phyloP scores from a whole-genome alignment of 2,888 invertebrate genomes.

The Choreutis nemorana region DNA sequence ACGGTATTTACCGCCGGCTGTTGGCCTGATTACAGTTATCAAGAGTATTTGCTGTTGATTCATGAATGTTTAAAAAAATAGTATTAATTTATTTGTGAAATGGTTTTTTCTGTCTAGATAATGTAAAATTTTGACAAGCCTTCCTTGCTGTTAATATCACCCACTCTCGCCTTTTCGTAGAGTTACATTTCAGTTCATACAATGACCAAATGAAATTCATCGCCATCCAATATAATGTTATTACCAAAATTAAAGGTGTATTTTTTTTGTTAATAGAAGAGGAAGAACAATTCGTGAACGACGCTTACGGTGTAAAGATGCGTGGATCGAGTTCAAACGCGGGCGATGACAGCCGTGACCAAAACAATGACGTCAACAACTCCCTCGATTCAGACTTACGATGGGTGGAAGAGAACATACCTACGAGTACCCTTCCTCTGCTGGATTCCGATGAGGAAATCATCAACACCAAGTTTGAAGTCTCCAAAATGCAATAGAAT shows the following conservation, averaged over 20 bases:
- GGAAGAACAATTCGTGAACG: conserved; percentile 85
- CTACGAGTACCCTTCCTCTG: conserved; percentile 74
- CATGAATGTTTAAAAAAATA: too few species aligned
- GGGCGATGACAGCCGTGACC: conserved; percentile 15
- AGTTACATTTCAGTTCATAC: too few species aligned
- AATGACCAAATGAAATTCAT: too few species aligned
- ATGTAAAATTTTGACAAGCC: too few species aligned
- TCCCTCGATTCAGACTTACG: conserved; percentile 61
- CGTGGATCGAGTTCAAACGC: conserved; percentile 54
- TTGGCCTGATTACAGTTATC: too few species aligned
- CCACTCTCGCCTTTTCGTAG: too few species aligned
- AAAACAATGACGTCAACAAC: conserved; percentile 20
- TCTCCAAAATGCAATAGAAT: conserved; percentile 89
- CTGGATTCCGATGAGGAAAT: conserved; percentile 82
- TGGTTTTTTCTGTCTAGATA: too few species aligned
- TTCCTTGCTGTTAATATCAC: too few species aligned
- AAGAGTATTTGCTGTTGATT: too few species aligned
- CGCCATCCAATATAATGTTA: background rate
- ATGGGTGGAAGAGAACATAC: conserved; percentile 96
- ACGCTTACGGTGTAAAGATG: conserved; percentile 86
- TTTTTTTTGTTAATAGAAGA: conserved; percentile 60
- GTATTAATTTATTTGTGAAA: too few species aligned
- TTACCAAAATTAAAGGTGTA: too few species aligned
- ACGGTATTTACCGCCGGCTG: too few species aligned
- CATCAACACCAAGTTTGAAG: conserved; percentile 85